A percentile compares a stretch with the other conserved stretches of the same genome.
phyloP scores from a whole-genome alignment of 2,113 vertebrate species.

The Agapornis roseicollis region DNA sequence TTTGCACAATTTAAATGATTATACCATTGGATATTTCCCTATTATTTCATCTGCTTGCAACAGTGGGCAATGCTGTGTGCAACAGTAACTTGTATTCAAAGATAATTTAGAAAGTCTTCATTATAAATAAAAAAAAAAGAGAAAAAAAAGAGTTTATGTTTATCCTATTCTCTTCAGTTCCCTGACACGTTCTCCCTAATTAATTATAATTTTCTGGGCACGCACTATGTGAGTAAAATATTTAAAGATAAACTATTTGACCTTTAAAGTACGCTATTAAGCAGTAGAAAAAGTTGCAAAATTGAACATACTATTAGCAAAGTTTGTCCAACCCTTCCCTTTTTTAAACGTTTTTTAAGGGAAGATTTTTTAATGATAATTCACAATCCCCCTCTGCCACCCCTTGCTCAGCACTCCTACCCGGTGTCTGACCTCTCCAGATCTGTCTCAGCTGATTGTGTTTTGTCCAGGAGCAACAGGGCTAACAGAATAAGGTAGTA shows the following conservation, averaged over 20 bases:
- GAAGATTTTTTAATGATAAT: neutral
- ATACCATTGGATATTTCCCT: neutral
- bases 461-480: neutral
- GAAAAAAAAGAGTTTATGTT: neutral
- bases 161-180: neutral
- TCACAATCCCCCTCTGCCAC: neutral
- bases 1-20: neutral
- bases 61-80: neutral
- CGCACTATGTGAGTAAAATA: neutral
- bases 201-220: neutral
- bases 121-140: neutral
- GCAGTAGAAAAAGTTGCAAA: neutral
- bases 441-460: rapidly evolving
- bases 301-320: neutral
- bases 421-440: neutral
- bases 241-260: neutral
- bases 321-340: neutral
- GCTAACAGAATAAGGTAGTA: neutral
- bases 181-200: neutral
- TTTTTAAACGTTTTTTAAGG: neutral
- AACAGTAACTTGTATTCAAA: neutral
- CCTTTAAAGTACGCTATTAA: neutral
- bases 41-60: neutral
- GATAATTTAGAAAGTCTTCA: neutral
- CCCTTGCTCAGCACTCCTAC: rapidly evolving